Percentiles rank a stretch among this genome's conserved stretches.
Conservation (phyloP, 2,888 invertebrate species). For the Phaedon cochleariae region DNA sequence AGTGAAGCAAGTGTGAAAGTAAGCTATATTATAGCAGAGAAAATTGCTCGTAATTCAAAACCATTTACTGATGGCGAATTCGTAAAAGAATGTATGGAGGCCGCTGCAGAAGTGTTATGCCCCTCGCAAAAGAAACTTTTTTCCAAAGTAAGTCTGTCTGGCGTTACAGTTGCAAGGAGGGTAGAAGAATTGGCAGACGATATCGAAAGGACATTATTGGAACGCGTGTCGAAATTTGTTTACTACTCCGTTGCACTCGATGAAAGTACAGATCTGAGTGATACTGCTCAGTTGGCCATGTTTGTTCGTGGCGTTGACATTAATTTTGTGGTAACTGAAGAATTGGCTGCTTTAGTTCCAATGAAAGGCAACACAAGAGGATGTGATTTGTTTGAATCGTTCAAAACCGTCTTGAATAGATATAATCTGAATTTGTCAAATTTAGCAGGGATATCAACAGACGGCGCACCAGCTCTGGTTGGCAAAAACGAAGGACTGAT, state of each 20-base stretch:
- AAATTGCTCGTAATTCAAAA: constrained; percentile 18
- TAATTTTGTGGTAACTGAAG: constrained; percentile 23
- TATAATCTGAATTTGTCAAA: neutral
- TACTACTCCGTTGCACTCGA: constrained; percentile 1
- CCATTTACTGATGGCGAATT: constrained; percentile 32
- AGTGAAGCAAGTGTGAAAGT: too few relatives aligned
- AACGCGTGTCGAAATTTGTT: neutral
- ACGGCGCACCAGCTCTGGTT: constrained; percentile 11
- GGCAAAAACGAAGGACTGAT: constrained; percentile 5
- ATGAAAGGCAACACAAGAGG: constrained; percentile 11
- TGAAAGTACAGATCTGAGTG: constrained; percentile 3
- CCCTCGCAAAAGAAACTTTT: too few relatives aligned
- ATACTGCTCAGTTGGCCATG: constrained; percentile 16
- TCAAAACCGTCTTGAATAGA: too few relatives aligned
- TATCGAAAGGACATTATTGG: neutral
- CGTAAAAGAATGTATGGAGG: constrained; percentile 27
- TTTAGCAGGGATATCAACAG: neutral
- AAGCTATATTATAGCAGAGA: neutral
- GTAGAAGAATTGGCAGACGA: constrained; percentile 18
- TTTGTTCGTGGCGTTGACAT: constrained; percentile 26
- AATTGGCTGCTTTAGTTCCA: constrained; percentile 20
- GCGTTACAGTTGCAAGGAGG: constrained; percentile 21
- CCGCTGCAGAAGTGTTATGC: constrained; percentile 24
- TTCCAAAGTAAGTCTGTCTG: constrained; percentile 29
- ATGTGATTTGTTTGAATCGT: constrained; percentile 7